Evolutionary conservation across 1,140 invertebrate genomes (phyloP).

Genomic region (Drosophila saltans): DNA sequence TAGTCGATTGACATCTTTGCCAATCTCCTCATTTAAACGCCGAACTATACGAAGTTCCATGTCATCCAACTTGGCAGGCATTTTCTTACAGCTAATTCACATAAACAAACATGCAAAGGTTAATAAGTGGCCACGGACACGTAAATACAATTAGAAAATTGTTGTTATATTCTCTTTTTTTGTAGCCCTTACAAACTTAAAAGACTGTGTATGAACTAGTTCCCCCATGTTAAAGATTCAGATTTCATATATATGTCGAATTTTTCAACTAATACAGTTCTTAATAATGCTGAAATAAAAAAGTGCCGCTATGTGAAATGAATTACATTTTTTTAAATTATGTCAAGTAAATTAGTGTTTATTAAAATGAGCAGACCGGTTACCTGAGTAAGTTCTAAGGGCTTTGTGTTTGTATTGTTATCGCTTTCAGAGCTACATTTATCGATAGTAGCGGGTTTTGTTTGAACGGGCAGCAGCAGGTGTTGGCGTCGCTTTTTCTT

Average conservation of each 20-base stretch:
- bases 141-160: constrained; percentile 67
- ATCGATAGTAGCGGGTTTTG: constrained; percentile 40
- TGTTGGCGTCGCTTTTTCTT: constrained; percentile 61
- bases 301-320: no score
- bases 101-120: constrained; percentile 49
- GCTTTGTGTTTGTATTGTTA: not conserved
- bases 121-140: constrained; percentile 36
- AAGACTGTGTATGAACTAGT: not conserved
- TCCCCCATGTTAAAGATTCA: not conserved
- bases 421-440: constrained; percentile 17
- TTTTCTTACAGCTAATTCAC: constrained; percentile 27
- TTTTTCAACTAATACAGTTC: no score
- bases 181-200: not conserved
- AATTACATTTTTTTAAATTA: no score
- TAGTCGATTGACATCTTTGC: constrained; percentile 84
- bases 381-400: not conserved
- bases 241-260: not conserved
- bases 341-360: no score
- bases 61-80: constrained; percentile 59
- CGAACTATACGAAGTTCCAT: constrained; percentile 83
- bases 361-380: no score
- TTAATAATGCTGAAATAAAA: no score
- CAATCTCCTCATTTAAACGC: constrained; percentile 85
- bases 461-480: constrained; percentile 52
- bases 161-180: constrained; percentile 28